Evolutionary conservation across 2,113 vertebrate species (phyloP).

Genomic region (Urocitellus parryii): DNA sequence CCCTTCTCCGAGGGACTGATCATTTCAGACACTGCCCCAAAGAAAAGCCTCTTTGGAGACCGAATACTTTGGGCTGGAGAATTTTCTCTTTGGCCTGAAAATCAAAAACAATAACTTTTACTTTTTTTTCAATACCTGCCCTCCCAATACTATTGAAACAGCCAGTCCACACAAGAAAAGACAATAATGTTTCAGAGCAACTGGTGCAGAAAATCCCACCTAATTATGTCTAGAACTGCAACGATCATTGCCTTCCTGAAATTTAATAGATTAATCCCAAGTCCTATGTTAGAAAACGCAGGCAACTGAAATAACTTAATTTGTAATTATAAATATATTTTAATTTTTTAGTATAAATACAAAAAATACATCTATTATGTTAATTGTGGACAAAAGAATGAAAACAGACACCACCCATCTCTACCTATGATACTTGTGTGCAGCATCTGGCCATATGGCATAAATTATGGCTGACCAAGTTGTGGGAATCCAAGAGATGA

Average conservation of each 20-base stretch:
- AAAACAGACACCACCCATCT: not conserved
- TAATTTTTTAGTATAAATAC: not conserved
- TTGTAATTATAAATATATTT: not conserved
- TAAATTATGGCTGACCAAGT: not conserved
- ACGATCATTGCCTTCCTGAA: not conserved
- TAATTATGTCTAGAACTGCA: not conserved
- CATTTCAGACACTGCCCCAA: constrained; percentile 89
- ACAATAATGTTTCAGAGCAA: not conserved
- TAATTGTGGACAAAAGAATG: not conserved
- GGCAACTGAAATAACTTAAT: not conserved
- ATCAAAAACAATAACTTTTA: constrained; percentile 56
- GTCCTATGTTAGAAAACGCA: not conserved
- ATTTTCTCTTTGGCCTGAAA: constrained; percentile 73
- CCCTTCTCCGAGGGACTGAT: constrained; percentile 81
- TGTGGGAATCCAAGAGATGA: not conserved
- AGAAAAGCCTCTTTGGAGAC: constrained; percentile 94
- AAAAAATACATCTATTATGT: not conserved
- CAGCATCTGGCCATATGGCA: not conserved
- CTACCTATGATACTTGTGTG: not conserved
- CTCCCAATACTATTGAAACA: not conserved
- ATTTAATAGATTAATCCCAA: not conserved
- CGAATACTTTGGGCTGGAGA: constrained; percentile 80
- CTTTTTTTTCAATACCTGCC: not conserved
- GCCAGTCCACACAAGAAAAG: not conserved
- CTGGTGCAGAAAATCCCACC: not conserved